Conservation (phyloP, 2,797 vertebrate genomes). For the Crocodylus rhombifer region DNA sequence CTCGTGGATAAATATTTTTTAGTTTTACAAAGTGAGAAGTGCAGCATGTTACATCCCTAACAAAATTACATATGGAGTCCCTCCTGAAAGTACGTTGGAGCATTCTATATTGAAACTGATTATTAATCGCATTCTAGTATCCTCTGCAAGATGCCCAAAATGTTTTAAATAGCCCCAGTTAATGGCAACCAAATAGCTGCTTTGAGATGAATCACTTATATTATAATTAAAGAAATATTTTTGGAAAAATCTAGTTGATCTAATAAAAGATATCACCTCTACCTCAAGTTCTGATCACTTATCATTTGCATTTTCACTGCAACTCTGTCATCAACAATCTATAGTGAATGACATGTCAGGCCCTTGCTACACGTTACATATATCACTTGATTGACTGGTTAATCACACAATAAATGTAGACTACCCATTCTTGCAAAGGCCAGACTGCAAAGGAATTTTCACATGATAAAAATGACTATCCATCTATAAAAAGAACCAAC, state of each 20-base stretch:
- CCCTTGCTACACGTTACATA: too few species aligned
- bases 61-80: neutral
- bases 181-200: too few species aligned
- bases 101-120: neutral
- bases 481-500: too few species aligned
- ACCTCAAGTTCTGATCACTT: neutral
- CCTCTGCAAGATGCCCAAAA: neutral
- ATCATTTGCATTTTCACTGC: neutral
- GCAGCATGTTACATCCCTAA: neutral
- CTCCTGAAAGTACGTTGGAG: rapidly evolving
- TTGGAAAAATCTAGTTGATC: too few species aligned
- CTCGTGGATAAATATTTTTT: neutral
- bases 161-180: neutral
- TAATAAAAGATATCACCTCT: too few species aligned
- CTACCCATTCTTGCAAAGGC: too few species aligned
- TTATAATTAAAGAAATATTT: too few species aligned
- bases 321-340: neutral
- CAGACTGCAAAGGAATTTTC: too few species aligned
- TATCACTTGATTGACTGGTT: too few species aligned
- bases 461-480: too few species aligned
- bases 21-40: neutral
- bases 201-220: too few species aligned
- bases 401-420: too few species aligned
- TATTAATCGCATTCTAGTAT: neutral
- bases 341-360: neutral